Conservation (phyloP, 2,888 invertebrate species). For the Eilema depressum region DNA sequence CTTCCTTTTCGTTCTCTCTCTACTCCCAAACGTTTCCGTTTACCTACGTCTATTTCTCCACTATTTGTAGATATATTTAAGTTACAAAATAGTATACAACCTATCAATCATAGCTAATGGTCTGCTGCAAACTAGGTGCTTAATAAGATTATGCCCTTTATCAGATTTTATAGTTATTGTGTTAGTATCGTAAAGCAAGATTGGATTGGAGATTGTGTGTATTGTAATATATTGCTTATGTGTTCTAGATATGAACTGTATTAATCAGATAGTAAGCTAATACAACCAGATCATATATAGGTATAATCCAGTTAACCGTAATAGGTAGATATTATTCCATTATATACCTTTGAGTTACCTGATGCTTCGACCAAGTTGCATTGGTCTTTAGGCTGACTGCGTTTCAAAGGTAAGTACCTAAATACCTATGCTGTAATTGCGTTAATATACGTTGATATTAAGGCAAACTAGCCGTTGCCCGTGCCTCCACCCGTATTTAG, state of each 20-base stretch:
- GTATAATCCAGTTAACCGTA: not conserved
- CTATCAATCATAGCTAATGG: not conserved
- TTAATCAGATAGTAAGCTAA: not conserved
- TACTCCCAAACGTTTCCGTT: not conserved
- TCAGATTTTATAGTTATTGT: conserved; percentile 39
- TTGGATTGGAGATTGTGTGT: conserved; percentile 39
- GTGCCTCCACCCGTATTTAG: too few relatives aligned
- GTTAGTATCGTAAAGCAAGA: conserved; percentile 47
- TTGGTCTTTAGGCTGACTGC: not conserved
- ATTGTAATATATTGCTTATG: conserved; percentile 28
- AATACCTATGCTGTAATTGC: not conserved
- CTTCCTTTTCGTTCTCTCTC: not conserved
- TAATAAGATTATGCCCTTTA: conserved; percentile 17
- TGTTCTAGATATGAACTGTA: not conserved
- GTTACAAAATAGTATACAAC: not conserved
- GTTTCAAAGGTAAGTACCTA: not conserved
- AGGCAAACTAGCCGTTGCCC: too few relatives aligned
- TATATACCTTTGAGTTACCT: not conserved
- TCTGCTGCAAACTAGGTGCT: not conserved
- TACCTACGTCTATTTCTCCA: not conserved
- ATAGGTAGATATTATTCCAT: not conserved
- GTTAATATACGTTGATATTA: too few relatives aligned
- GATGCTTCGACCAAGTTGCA: not conserved
- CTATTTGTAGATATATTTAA: not conserved
- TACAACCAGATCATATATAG: not conserved